A percentile compares a stretch with the other conserved stretches of the same genome.
Conservation (phyloP, 2,797 vertebrate species). For the Pangasius macronema region DNA sequence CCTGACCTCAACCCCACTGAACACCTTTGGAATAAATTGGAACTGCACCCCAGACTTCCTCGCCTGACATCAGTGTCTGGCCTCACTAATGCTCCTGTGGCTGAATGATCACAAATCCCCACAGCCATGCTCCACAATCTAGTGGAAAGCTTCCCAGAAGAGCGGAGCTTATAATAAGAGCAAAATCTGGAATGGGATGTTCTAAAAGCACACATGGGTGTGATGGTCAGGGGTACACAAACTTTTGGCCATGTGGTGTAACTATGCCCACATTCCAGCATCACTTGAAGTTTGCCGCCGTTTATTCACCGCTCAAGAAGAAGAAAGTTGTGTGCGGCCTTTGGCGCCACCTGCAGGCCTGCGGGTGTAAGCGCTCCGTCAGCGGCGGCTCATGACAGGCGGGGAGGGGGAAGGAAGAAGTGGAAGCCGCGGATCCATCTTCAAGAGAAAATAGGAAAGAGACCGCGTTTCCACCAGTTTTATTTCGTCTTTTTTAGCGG, state of each 20-base stretch:
- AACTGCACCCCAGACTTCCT: too few species aligned
- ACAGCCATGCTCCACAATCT: too few species aligned
- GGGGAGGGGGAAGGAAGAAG: conserved; percentile 78
- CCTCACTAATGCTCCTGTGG: too few species aligned
- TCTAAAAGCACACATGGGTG: neutral
- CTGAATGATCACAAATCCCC: too few species aligned
- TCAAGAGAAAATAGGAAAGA: conserved; percentile 74
- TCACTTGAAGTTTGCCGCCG: conserved; percentile 25
- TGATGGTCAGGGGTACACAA: neutral
- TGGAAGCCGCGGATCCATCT: conserved; percentile 81
- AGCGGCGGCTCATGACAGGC: conserved; percentile 65
- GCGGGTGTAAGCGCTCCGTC: conserved; percentile 29
- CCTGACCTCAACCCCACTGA: too few species aligned
- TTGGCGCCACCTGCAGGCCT: conserved; percentile 19
- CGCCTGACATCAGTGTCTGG: too few species aligned
- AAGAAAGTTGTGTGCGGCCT: neutral
- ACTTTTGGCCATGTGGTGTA: neutral
- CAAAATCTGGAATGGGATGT: neutral
- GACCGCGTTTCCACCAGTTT: conserved; percentile 63
- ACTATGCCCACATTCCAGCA: neutral
- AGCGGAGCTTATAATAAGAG: neutral
- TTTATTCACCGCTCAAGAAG: conserved; percentile 47
- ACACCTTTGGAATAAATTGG: too few species aligned
- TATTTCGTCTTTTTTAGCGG: conserved; percentile 61
- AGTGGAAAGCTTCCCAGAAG: too few species aligned